Base-by-base conservation (phyloP, 2,797 vertebrate species). In the Acrocephalus scirpaceus region DNA sequence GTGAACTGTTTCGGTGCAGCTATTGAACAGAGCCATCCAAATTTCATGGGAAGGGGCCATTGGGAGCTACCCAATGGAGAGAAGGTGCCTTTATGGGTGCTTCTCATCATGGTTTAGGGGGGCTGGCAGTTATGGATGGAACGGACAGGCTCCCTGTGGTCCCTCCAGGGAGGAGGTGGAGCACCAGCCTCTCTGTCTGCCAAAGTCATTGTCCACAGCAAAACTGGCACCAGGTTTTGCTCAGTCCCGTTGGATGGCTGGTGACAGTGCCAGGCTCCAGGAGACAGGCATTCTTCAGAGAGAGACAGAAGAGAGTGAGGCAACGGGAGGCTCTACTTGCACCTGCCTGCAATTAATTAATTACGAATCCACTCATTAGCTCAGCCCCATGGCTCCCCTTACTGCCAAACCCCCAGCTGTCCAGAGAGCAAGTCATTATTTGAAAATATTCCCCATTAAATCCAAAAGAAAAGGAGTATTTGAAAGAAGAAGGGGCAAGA, bases 261-360 rank as follows among this genome's bases (percentile, higher is more conserved):
- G 91, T 88, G 93, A 89, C 57, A 95, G 88, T 60, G 20, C 89
- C 87, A 50, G 56, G 65, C 78, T 96, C 73, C 42, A 3, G 78
- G 62, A 92, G 90, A 88, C 85, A 88, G 75, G 36, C 3, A 4
- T 86, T 96, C 96, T 96, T 97, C 81, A 91, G 93, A 96, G 82
- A 78, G 90, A 76, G 25, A 47, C 54, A 60, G 86, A 74, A 65
- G 71, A 65, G 79, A 93, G 23, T n/a, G 91, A 93, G 91, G 75
- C n/a, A 10, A 50, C 5, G 7, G 88, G 89, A 87, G 51, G 64
- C 65, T 92, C 60, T 84, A 73, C 86, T 91, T 86, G 90, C 96
- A 97, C 95, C 97, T 97, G 94, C 76, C 80, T 83, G 73, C 96
- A 97, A 96, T 97, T 97, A 97, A 97, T 98, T 97, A 97, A 97